Evolutionary conservation across 2,113 vertebrate genomes (phyloP).

Genomic region (Numida meleagris): DNA sequence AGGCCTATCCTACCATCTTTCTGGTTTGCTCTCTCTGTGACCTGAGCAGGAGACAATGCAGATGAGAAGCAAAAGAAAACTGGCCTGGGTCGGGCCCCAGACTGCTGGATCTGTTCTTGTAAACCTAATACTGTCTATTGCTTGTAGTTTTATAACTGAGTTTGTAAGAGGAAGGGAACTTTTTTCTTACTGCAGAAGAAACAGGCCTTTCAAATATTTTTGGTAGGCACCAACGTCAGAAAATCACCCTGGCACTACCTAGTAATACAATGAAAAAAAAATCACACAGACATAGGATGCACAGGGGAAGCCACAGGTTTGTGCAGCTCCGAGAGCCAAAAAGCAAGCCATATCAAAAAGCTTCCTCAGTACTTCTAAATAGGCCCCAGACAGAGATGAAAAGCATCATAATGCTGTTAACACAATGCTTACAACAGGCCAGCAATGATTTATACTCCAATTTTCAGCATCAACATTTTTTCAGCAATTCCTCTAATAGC

Average conservation of each 20-base stretch:
- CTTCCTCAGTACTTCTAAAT: background rate
- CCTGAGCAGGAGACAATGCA: background rate
- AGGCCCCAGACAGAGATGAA: background rate
- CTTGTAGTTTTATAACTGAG: background rate
- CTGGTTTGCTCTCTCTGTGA: background rate
- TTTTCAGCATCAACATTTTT: background rate
- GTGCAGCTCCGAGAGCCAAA: background rate
- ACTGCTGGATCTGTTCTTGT: background rate
- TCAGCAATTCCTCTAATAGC: background rate
- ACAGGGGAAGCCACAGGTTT: background rate
- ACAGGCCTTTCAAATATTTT: background rate
- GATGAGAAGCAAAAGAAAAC: background rate
- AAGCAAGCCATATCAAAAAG: background rate
- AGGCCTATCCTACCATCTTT: background rate
- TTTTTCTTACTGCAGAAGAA: background rate
- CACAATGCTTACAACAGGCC: background rate
- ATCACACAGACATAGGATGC: background rate
- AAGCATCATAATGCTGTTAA: background rate
- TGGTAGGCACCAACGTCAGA: background rate
- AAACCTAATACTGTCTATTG: background rate
- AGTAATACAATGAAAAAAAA: background rate
- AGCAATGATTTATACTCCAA: background rate
- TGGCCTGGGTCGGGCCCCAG: background rate
- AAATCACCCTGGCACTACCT: background rate
- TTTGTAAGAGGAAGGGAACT: background rate